These are phyloP conservation scores for Suricata suricatta DNA, from an alignment of 2,113 vertebrate genomes.

Conservation along the genomic window DNA sequence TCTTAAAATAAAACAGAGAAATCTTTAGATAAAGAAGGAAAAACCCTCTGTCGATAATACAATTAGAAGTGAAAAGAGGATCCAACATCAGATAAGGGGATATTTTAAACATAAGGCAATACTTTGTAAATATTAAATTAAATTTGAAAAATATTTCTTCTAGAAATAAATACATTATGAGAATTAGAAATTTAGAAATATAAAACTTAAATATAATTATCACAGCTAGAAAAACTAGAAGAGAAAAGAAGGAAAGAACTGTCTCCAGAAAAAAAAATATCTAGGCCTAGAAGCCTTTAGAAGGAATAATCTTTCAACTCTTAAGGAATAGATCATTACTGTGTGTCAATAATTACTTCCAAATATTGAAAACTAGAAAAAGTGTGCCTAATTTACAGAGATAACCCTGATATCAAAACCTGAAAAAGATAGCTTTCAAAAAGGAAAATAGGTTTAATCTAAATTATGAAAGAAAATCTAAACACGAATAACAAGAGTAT, in stretches of 20 bases:
- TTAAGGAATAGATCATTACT: neutral
- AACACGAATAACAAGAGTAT: slow-evolving; percentile 5
- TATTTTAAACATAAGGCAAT: slow-evolving; percentile 23
- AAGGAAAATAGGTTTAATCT: neutral
- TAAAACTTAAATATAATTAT: slow-evolving; percentile 13
- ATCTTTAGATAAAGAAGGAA: slow-evolving; percentile 4
- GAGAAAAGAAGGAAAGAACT: neutral
- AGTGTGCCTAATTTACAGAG: slow-evolving; percentile 1
- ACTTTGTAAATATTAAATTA: slow-evolving; percentile 12
- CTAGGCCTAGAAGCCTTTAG: slow-evolving; percentile 3
- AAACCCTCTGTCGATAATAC: neutral
- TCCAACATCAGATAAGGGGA: neutral
- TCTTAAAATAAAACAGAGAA: neutral
- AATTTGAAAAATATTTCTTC: slow-evolving; percentile 8
- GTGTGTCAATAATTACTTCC: neutral
- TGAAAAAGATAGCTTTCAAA: neutral
- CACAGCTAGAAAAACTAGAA: neutral
- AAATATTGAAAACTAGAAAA: slow-evolving; percentile 32
- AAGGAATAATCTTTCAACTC: neutral
- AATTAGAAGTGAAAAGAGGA: neutral
- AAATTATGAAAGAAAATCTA: slow-evolving; percentile 29
- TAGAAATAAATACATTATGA: neutral
- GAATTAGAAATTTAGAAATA: slow-evolving; percentile 1
- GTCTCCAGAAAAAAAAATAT: neutral
- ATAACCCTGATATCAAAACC: neutral